phyloP scores from a whole-genome alignment of 2,888 invertebrate genomes.

The Halocaridina rubra region DNA sequence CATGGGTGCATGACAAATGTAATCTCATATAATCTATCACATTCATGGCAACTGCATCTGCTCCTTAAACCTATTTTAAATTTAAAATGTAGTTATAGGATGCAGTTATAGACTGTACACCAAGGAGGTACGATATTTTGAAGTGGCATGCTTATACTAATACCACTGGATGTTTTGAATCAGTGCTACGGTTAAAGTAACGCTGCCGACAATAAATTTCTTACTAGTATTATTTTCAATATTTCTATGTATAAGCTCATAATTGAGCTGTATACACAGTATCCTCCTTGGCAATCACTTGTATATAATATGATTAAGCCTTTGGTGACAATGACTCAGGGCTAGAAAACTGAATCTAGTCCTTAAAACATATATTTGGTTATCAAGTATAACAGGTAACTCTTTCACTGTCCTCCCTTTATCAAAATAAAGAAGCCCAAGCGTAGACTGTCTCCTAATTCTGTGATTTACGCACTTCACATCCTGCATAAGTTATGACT shows the following conservation, averaged over 20 bases:
- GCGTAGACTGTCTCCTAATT: background rate
- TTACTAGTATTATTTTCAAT: no score
- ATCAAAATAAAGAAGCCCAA: conserved; percentile 2
- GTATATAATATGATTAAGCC: background rate
- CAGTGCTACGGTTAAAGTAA: no score
- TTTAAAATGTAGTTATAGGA: background rate
- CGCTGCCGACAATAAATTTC: no score
- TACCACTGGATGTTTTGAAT: no score
- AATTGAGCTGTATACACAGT: background rate
- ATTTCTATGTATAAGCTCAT: background rate
- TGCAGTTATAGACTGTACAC: background rate
- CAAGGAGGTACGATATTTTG: background rate
- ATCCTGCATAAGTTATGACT: conserved; percentile 56
- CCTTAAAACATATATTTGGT: background rate
- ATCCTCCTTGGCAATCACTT: background rate
- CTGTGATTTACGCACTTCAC: conserved; percentile 18
- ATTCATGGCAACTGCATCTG: background rate
- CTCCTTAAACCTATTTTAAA: background rate
- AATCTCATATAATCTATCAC: background rate
- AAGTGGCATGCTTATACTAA: no score
- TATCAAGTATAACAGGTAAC: background rate
- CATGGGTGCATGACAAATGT: no score
- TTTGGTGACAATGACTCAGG: conserved; percentile 47
- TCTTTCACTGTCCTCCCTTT: background rate
- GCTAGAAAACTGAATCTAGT: background rate